Percentiles rank a stretch among this genome's conserved stretches.
Conservation (phyloP, 2,113 vertebrate genomes). For the Paradisaea rubra region DNA sequence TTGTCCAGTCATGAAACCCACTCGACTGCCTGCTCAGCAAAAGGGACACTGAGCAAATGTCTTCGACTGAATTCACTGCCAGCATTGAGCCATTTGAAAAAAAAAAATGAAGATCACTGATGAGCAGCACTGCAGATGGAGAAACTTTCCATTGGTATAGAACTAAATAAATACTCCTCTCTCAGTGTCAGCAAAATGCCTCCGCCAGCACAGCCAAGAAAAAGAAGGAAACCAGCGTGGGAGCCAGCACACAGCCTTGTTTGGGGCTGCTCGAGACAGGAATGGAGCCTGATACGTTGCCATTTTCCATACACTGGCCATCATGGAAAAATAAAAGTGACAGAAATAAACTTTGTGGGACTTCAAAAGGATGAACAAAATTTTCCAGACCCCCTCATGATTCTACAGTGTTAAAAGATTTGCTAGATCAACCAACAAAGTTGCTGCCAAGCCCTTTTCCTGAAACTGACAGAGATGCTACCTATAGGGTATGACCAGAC, state of each 20-base stretch:
- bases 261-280: slow-evolving; percentile 32
- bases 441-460: background rate
- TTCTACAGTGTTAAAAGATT: background rate
- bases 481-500: background rate
- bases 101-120: background rate
- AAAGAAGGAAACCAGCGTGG: slow-evolving; percentile 59
- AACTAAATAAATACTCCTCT: slow-evolving; percentile 58
- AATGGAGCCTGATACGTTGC: slow-evolving; percentile 16
- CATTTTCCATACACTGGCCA: slow-evolving; percentile 48
- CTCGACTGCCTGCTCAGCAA: background rate
- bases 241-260: slow-evolving; percentile 42
- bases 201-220: slow-evolving; percentile 40
- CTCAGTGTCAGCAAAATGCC: slow-evolving; percentile 55
- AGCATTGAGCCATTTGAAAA: background rate
- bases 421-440: background rate
- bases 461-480: background rate
- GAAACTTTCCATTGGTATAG: slow-evolving; percentile 52
- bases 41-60: background rate
- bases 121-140: slow-evolving; percentile 3
- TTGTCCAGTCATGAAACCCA: background rate
- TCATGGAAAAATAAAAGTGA: slow-evolving; percentile 31
- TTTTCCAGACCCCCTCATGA: slow-evolving; percentile 17
- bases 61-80: background rate
- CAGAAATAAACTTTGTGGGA: slow-evolving; percentile 48
- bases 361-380: slow-evolving; percentile 27